Evolutionary conservation across 2,113 vertebrate genomes (phyloP).

Genomic region (Hystrix cristata): DNA sequence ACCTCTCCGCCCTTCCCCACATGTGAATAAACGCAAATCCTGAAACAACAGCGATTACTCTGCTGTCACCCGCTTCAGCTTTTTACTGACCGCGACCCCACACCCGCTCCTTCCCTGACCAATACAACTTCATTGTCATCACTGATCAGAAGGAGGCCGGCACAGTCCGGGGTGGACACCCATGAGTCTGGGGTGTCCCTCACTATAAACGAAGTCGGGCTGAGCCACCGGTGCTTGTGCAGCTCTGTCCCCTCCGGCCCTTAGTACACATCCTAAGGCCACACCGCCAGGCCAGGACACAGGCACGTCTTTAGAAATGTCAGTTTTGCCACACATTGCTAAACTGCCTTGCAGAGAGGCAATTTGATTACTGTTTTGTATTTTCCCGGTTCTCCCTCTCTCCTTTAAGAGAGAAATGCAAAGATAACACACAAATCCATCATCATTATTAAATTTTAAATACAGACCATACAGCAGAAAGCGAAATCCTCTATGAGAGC

Average conservation of each 20-base stretch:
- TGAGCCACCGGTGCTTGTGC: not conserved
- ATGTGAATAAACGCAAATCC: not conserved
- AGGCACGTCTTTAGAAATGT: not conserved
- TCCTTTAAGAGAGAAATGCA: conserved; percentile 14
- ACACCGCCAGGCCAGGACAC: not conserved
- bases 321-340: not conserved
- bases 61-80: not conserved
- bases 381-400: not conserved
- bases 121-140: not conserved
- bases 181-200: too few species aligned
- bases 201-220: too few species aligned
- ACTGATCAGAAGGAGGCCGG: too few species aligned
- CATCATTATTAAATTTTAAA: conserved; percentile 27
- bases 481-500: not conserved
- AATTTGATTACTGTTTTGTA: not conserved
- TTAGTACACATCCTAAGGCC: not conserved
- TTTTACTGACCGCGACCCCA: too few species aligned
- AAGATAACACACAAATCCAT: not conserved
- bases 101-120: not conserved
- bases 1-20: too few species aligned
- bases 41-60: rapidly evolving
- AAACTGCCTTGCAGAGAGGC: not conserved
- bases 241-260: too few species aligned
- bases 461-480: not conserved
- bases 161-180: not conserved